Evolutionary conservation across 2,797 vertebrate genomes (phyloP).

Genomic region (Holocentrus rufus): DNA sequence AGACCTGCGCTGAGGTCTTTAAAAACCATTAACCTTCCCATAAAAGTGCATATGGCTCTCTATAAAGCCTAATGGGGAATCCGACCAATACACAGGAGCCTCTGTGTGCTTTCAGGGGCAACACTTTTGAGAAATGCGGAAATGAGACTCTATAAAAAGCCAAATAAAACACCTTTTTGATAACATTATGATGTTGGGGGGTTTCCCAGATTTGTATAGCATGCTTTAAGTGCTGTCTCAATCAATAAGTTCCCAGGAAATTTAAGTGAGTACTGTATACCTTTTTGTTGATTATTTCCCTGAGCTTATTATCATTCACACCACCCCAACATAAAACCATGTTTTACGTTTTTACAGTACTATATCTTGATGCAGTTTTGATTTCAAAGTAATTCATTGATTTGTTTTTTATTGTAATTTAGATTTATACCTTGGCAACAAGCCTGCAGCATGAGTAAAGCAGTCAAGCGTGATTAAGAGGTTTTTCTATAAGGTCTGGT

Average conservation of each 20-base stretch:
- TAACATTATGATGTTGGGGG: constrained; percentile 47
- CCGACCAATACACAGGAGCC: constrained; percentile 63
- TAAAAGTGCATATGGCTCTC: constrained; percentile 83
- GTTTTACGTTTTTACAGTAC: constrained; percentile 15
- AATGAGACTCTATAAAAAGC: constrained; percentile 77
- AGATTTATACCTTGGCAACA: constrained; percentile 2
- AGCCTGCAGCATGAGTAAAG: constrained; percentile 5
- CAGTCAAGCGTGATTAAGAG: constrained; percentile 13
- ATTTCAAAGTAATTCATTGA: constrained; percentile 33
- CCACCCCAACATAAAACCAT: constrained; percentile 27
- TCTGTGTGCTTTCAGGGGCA: constrained; percentile 61
- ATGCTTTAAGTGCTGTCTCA: constrained; percentile 49
- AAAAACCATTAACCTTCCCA: constrained; percentile 82
- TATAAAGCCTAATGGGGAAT: constrained; percentile 82
- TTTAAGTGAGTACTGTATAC: constrained; percentile 42
- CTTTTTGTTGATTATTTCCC: constrained; percentile 20
- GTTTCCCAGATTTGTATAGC: constrained; percentile 26
- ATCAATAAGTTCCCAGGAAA: constrained; percentile 55
- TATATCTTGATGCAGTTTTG: constrained; percentile 26
- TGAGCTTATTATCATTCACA: constrained; percentile 18
- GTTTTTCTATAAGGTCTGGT: constrained; percentile 6
- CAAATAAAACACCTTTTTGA: constrained; percentile 65
- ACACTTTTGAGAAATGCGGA: constrained; percentile 69
- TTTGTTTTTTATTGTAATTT: constrained; percentile 17
- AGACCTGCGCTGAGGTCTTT: constrained; percentile 73